Evolutionary conservation across 2,888 invertebrate genomes (phyloP), one percentile per base, ranked within the genome.

Genomic region (Lasioglossum oenotherae): DNA sequence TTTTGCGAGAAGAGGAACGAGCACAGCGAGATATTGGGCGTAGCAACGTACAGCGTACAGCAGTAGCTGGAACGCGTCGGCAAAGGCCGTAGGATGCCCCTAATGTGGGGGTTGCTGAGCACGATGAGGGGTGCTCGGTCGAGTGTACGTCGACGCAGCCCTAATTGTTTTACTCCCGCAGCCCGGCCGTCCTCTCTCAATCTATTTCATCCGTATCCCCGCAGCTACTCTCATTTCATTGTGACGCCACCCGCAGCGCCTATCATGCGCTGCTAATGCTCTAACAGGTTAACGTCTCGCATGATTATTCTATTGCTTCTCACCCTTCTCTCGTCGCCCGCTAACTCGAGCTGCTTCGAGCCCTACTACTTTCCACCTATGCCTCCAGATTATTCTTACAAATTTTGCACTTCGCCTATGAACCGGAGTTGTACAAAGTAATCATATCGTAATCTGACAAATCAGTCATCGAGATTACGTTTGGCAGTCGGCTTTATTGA

Each of bases 91-190:
- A 89, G 89, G 86, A 89, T 89, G 84, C 86, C 91, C 90, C 87
- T 90, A 85, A 80, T 89, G 84, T 41, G 88, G 84, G 87, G 85
- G 85, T 80, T 85, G 89, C 72, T 78, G 91, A 88, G 85, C 87
- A 90, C 86, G 88, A 88, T 87, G 91, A 92, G 91, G 94, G 94
- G 93, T 94, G 94, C 92, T 91, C 94, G 90, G 89, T 94, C 93
- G 93, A 94, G 94, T 93, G 94, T 94, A 91, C 93, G 92, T 92
- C 93, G 92, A 92, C 92, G 93, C 93, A 93, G 92, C 93, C 92
- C 93, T 94, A 94, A 94, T 94, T 94, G 94, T 94, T 94, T 94
- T 94, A 94, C 94, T 94, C 90, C 91, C 94, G 92, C 92, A 92
- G 91, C 92, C 92, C 91, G 85, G 87, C 91, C 89, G 87, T 91